Evolutionary conservation across 2,888 invertebrate species (phyloP).

Genomic region (Mimas tiliae): DNA sequence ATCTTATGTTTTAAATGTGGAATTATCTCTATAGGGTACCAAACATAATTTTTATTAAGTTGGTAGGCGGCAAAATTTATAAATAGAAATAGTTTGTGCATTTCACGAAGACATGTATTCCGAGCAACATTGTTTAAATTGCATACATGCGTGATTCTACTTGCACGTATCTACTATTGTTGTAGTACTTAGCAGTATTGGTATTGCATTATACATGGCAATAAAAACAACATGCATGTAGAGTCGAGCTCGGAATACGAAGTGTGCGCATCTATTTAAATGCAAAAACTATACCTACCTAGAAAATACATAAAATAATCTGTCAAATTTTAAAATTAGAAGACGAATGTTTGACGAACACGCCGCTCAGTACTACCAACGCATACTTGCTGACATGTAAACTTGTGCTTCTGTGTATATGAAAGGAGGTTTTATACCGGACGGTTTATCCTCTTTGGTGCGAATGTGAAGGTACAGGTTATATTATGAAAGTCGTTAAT

Average conservation of each 20-base stretch:
- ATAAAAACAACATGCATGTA: too few species aligned
- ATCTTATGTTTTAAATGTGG: constrained; percentile 21
- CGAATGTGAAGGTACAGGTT: constrained; percentile 16
- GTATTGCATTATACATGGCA: too few species aligned
- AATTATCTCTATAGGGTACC: background rate
- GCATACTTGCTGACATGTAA: background rate
- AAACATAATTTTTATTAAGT: too few species aligned
- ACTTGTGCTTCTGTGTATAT: constrained; percentile 18
- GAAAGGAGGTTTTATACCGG: constrained; percentile 13
- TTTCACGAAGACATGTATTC: too few species aligned
- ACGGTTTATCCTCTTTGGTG: constrained; percentile 13
- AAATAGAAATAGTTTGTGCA: too few species aligned
- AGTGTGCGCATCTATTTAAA: too few species aligned
- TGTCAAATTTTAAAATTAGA: background rate
- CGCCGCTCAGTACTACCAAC: background rate
- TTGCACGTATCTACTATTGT: too few species aligned
- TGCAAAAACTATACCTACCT: background rate
- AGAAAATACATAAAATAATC: background rate
- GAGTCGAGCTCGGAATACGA: too few species aligned
- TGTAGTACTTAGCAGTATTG: too few species aligned
- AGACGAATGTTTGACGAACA: background rate
- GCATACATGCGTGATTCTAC: too few species aligned
- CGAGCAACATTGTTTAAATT: too few species aligned
- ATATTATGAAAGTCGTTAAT: constrained; percentile 21
- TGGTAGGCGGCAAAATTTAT: background rate